Percentiles rank a stretch among this genome's conserved stretches.
Conservation (phyloP, 2,113 vertebrate genomes). For the Lophius piscatorius region DNA sequence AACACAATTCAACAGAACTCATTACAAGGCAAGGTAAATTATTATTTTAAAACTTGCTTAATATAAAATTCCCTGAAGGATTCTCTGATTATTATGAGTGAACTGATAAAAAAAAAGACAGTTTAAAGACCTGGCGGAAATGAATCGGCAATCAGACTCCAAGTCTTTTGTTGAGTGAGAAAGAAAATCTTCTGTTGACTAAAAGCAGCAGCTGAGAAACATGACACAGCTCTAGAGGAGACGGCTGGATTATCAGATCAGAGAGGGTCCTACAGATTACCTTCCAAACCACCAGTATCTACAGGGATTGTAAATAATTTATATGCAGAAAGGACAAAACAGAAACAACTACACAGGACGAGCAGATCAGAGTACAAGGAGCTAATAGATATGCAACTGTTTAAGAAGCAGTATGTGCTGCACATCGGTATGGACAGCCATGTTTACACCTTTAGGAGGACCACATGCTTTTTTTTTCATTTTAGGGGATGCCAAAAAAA, state of each 20-base stretch:
- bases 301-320: slow-evolving; percentile 27
- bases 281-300: slow-evolving; percentile 31
- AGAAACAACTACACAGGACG: slow-evolving; percentile 24
- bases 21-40: no score
- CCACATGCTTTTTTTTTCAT: slow-evolving; percentile 40
- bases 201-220: no score
- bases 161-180: no score
- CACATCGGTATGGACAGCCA: slow-evolving; percentile 5
- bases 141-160: no score
- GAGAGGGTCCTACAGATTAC: slow-evolving; percentile 37
- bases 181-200: not conserved
- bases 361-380: slow-evolving; percentile 17
- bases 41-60: no score
- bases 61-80: no score
- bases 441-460: slow-evolving; percentile 38
- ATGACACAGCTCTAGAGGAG: no score
- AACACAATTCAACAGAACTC: no score
- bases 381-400: not conserved
- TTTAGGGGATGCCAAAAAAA: slow-evolving; percentile 22
- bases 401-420: not conserved
- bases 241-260: no score
- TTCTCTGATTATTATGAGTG: no score
- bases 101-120: no score
- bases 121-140: no score
- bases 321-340: slow-evolving; percentile 20